Base-by-base conservation (phyloP, 2,797 vertebrate species). In the Periparus ater region DNA sequence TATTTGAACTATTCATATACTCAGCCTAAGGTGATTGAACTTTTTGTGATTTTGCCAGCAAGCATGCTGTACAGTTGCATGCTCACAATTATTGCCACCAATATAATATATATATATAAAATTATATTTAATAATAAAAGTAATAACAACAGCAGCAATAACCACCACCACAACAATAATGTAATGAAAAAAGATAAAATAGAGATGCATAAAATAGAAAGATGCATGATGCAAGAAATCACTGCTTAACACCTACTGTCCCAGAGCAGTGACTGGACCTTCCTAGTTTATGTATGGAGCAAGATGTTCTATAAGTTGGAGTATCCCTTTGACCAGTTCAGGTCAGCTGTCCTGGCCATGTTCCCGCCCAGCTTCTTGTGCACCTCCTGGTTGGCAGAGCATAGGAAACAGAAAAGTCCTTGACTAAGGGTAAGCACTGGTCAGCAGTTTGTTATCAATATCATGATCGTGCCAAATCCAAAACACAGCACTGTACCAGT, bases 231-330 rank as follows among this genome's bases (percentile, higher is more conserved):
- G 7, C 34, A 54, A 1, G 3, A 8, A 27, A 42, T 6, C 26
- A 19, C 25, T 68, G 7, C 16, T 68, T 11, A 68, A 11, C 62
- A 48, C 10, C 34, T 10, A 32, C 47, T 22, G 14, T 40, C 26
- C 36, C 61, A 32, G 47, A 66, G 45, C n/a, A 45, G 38, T 6
- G 29, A 30, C 2, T 13, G 53, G 40, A 11, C 20, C 21, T 51
- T 53, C 38, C 47, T 25, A 34, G 29, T 53, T 67, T 26, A 34
- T 30, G 10, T 4, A 18, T 17, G 22, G 45, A 23, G 3, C 5
- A 11, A 10, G 38, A 36, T 2, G 0, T 7, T 20, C 29, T 21
- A 0, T 53, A 34, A 21, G 22, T 6, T 30, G 68, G 45, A 60
- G 30, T 38, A 53, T 7, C 8, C 60, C 47, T 60, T 22, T 67